A percentile compares a stretch with the other conserved stretches of the same genome.
Evolutionary conservation across 2,113 vertebrate genomes (phyloP).

Genomic region (Dissostichus mawsoni): DNA sequence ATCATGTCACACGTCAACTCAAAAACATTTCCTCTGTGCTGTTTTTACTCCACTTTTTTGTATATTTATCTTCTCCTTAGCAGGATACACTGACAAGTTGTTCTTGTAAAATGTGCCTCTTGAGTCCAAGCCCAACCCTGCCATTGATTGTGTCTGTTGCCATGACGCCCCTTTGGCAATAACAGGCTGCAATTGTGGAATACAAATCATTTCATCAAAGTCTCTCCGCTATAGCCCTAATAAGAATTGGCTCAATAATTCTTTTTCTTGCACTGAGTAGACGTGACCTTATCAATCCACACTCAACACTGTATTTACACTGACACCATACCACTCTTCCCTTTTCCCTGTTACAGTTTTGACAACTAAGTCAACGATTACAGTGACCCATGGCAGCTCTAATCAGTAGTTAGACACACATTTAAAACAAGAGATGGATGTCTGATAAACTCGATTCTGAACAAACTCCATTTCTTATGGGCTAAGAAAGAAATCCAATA

Average conservation of each 20-base stretch:
- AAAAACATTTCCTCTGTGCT: neutral
- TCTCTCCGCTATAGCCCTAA: slow-evolving; percentile 12
- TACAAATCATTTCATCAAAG: slow-evolving; percentile 45
- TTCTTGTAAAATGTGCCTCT: slow-evolving; percentile 30
- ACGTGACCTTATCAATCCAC: neutral
- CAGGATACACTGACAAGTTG: neutral
- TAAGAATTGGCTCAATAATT: slow-evolving; percentile 8
- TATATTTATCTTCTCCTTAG: neutral
- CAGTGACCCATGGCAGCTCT: slow-evolving; percentile 4
- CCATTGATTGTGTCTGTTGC: slow-evolving; percentile 28
- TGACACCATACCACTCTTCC: neutral
- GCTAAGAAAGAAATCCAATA: neutral
- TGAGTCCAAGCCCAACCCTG: slow-evolving; percentile 4
- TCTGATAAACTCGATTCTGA: neutral
- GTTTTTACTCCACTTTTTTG: neutral
- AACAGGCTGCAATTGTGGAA: slow-evolving; percentile 39
- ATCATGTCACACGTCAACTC: neutral
- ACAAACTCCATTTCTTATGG: neutral
- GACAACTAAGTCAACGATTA: too few relatives aligned
- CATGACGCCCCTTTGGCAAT: slow-evolving; percentile 29
- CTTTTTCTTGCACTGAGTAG: neutral
- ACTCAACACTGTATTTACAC: neutral
- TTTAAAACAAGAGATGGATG: slow-evolving; percentile 3
- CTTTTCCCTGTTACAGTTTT: neutral
- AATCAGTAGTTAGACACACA: neutral